Evolutionary conservation across 2,888 invertebrate species (phyloP).

Genomic region (Lamellibrachia columna): DNA sequence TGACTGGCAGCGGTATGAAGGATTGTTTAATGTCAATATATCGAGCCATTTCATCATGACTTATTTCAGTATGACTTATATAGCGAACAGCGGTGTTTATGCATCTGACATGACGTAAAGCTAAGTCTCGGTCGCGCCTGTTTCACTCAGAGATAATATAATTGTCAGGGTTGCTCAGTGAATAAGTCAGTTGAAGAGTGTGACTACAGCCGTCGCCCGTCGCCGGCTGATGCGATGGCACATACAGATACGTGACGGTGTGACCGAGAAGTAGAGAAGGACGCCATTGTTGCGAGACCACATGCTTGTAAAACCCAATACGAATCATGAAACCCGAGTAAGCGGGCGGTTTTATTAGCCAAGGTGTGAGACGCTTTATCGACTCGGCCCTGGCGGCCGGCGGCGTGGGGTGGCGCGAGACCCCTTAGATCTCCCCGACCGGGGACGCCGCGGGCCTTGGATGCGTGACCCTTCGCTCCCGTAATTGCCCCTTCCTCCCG

Average conservation of each 20-base stretch:
- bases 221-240: background rate
- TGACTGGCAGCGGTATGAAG: background rate
- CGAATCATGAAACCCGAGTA: background rate
- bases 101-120: background rate
- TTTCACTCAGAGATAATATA: background rate
- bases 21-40: background rate
- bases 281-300: background rate
- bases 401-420: background rate
- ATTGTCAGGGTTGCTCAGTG: background rate
- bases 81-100: too few relatives aligned
- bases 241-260: background rate
- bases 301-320: background rate
- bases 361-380: slow-evolving; percentile 8
- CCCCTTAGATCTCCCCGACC: background rate
- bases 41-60: background rate
- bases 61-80: background rate
- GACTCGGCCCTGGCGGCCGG: background rate
- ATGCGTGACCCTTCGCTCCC: slow-evolving; percentile 3
- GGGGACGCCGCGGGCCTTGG: background rate
- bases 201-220: background rate
- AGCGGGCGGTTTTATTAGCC: background rate
- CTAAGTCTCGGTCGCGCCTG: background rate
- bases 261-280: background rate
- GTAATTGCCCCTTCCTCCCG: background rate
- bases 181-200: background rate